These are phyloP conservation scores for Spinibarbus caldwelli DNA, from an alignment of 2,797 vertebrate species.

Conservation along the genomic window DNA sequence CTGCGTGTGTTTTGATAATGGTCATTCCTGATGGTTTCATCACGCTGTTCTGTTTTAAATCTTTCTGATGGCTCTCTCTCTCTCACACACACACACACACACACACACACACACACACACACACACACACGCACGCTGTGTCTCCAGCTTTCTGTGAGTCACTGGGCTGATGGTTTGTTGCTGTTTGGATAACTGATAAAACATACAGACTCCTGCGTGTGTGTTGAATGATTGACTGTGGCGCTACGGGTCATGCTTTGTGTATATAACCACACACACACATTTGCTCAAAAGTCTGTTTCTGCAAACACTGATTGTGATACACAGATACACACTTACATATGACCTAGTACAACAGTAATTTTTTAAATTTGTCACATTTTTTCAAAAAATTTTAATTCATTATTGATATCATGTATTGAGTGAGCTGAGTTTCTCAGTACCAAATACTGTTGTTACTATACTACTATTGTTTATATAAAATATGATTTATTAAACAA, in stretches of 20 bases:
- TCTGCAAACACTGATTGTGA: slow-evolving; percentile 2
- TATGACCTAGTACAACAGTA: no score
- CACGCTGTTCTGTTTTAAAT: slow-evolving; percentile 32
- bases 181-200: slow-evolving; percentile 43
- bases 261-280: slow-evolving; percentile 58
- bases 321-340: no score
- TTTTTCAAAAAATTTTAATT: no score
- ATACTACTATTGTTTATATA: not conserved
- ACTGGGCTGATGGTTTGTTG: slow-evolving; percentile 9
- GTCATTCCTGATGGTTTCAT: slow-evolving; percentile 12
- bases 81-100: not conserved
- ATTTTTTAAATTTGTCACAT: no score
- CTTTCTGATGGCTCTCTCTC: not conserved
- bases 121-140: no score
- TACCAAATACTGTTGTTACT: not conserved
- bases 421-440: not conserved
- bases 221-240: slow-evolving; percentile 11
- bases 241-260: slow-evolving; percentile 14
- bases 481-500: not conserved
- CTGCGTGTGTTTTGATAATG: not conserved
- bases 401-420: no score
- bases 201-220: slow-evolving; percentile 11
- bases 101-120: slow-evolving; percentile 14
- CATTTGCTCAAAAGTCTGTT: not conserved
- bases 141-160: slow-evolving; percentile 30